A percentile compares a stretch with the other conserved stretches of the same genome.
These are phyloP conservation scores for Ceratothoa steindachneri DNA, from an alignment of 2,888 invertebrate genomes.

Conservation along the genomic window DNA sequence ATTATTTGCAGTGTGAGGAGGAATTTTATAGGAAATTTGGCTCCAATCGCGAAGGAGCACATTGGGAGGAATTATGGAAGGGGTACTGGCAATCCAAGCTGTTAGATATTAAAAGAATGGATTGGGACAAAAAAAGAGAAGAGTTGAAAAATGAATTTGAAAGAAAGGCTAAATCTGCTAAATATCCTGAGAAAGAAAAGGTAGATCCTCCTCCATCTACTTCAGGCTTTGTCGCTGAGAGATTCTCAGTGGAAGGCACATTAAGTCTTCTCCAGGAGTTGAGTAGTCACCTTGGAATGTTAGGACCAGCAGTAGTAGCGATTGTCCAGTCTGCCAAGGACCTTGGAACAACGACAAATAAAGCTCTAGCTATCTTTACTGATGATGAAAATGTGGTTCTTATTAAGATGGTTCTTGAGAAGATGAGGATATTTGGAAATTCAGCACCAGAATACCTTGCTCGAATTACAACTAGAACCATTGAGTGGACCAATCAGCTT, in stretches of 20 bases:
- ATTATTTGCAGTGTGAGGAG: background rate
- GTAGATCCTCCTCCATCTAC: background rate
- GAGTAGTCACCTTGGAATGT: background rate
- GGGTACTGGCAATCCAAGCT: background rate
- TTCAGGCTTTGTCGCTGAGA: background rate
- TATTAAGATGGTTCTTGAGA: slow-evolving; percentile 4
- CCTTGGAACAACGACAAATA: background rate
- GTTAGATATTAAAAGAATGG: background rate
- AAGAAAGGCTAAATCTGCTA: background rate
- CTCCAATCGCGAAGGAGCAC: background rate
- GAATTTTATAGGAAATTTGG: background rate
- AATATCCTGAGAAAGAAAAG: background rate
- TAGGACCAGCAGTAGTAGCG: background rate
- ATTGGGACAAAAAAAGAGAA: background rate
- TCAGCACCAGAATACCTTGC: background rate
- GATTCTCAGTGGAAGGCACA: background rate
- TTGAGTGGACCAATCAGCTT: slow-evolving; percentile 1
- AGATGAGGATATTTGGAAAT: background rate
- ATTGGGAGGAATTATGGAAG: background rate
- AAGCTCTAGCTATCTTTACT: background rate
- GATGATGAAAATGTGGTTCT: slow-evolving; percentile 6
- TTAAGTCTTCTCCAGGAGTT: background rate
- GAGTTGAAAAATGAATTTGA: background rate
- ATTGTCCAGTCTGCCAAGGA: background rate
- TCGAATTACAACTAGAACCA: background rate